phyloP scores from a whole-genome alignment of 1,140 invertebrate genomes.

The Melanaphis sacchari region DNA sequence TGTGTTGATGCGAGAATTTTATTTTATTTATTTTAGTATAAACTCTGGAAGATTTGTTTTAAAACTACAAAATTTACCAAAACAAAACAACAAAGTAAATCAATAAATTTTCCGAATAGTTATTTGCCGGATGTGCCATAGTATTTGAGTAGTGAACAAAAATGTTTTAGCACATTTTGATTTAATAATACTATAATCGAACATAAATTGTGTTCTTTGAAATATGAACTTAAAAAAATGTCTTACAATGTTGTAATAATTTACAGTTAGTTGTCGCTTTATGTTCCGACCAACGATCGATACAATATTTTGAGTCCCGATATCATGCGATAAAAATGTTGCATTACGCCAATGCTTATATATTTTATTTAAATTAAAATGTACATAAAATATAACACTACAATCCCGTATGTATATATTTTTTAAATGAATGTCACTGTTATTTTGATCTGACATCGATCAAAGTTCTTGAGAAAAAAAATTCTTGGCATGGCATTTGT shows the following conservation, averaged over 20 bases:
- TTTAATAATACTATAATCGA: not conserved
- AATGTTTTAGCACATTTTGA: not conserved
- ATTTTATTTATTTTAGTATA: not conserved
- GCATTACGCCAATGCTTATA: fast-evolving
- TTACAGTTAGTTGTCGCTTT: not conserved
- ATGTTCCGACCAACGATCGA: not conserved
- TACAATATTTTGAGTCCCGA: not conserved
- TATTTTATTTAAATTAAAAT: not conserved
- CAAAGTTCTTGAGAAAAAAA: not conserved
- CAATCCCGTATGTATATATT: not conserved
- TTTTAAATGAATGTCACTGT: not conserved
- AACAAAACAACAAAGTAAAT: not conserved
- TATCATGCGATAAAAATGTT: not conserved
- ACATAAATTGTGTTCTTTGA: not conserved
- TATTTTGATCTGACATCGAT: not conserved
- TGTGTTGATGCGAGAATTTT: not conserved
- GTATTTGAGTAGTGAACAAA: not conserved
- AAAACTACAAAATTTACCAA: not conserved
- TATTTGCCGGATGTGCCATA: not conserved
- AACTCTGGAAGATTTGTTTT: not conserved
- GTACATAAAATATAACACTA: not conserved
- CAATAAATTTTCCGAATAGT: not conserved
- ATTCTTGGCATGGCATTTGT: not conserved
- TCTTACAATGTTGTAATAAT: not conserved
- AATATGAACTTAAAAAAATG: not conserved